Evolutionary conservation across 1,140 invertebrate species (phyloP).

Genomic region (Oreohelix idahoensis): DNA sequence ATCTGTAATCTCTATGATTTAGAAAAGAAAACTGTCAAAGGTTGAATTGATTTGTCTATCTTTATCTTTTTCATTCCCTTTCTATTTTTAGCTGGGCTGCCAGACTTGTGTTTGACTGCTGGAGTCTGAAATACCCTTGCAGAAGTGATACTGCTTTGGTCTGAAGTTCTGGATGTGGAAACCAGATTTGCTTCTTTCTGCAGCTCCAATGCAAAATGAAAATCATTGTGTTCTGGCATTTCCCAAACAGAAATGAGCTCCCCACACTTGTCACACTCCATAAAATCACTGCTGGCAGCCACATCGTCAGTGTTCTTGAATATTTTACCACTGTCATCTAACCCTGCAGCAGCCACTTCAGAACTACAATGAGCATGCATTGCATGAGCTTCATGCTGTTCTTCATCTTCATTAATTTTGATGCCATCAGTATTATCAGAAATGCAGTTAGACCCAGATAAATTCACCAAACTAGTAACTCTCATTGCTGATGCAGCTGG

Average conservation of each 20-base stretch:
- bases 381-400: not conserved
- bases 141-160: not conserved
- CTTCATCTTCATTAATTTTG: not conserved
- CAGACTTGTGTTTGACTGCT: conserved; percentile 12
- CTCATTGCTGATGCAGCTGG: not conserved
- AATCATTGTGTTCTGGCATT: conserved; percentile 73
- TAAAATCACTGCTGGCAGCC: conserved; percentile 44
- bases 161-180: not conserved
- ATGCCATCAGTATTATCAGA: not conserved
- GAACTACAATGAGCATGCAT: not conserved
- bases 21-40: conserved; percentile 34
- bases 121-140: not conserved
- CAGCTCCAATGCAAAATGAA: conserved; percentile 72
- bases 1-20: not conserved
- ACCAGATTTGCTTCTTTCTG: conserved; percentile 45
- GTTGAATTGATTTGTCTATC: conserved; percentile 27
- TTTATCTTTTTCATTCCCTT: conserved; percentile 5
- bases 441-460: not conserved
- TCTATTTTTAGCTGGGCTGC: not conserved
- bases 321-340: not conserved
- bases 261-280: conserved; percentile 70
- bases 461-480: too few relatives aligned
- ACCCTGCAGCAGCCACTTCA: not conserved
- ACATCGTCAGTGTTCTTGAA: not conserved
- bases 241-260: conserved; percentile 68